Conservation (phyloP, 2,113 vertebrate genomes). For the Ailurus styani region DNA sequence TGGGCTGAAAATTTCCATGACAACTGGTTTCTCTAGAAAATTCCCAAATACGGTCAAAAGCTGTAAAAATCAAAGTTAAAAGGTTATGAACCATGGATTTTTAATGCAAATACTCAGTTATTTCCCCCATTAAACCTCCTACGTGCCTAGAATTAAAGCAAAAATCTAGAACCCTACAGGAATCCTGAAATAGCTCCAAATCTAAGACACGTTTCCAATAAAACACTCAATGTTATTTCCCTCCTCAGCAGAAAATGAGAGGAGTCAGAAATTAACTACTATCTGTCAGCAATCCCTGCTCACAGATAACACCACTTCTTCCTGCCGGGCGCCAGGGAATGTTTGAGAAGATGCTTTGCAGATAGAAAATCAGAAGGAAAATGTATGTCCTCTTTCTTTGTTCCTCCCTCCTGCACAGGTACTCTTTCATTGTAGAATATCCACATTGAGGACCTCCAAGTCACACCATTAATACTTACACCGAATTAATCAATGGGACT, state of each 20-base stretch:
- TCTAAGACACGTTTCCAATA: not conserved
- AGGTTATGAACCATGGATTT: conserved; percentile 1
- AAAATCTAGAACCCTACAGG: not conserved
- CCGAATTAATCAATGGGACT: not conserved
- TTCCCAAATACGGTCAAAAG: conserved; percentile 83
- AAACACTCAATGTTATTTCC: not conserved
- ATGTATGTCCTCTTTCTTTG: not conserved
- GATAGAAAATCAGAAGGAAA: not conserved
- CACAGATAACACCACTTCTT: not conserved
- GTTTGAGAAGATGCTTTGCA: not conserved
- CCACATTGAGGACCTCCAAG: not conserved
- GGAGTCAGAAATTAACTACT: not conserved
- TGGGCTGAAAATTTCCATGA: conserved; percentile 84
- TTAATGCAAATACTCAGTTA: not conserved
- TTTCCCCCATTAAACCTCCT: not conserved
- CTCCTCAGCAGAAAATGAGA: not conserved
- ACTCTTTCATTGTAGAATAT: not conserved
- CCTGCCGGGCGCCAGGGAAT: not conserved
- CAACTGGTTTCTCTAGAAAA: conserved; percentile 83
- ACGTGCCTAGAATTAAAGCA: not conserved
- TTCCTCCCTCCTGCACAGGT: not conserved
- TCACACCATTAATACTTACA: not conserved
- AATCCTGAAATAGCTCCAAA: not conserved
- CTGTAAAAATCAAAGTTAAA: conserved; percentile 76
- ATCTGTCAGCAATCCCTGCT: not conserved